Percentiles rank a stretch among this genome's conserved stretches.
Conservation (phyloP, 2,888 invertebrate genomes). For the Diarsia brunnea region DNA sequence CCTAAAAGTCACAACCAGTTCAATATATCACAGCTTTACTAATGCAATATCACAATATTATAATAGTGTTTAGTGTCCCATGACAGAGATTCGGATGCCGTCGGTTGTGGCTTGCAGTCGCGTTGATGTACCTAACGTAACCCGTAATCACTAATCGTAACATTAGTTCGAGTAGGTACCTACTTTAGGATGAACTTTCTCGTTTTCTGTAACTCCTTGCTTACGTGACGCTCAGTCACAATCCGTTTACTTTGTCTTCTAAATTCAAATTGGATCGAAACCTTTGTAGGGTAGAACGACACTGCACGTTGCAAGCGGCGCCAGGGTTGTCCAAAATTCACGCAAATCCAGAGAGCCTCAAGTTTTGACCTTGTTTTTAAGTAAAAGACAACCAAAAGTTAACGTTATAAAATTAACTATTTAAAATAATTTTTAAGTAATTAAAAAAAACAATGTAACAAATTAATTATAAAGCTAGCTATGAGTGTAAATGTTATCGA, state of each 20-base stretch:
- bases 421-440: constrained; percentile 89
- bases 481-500: constrained; percentile 91
- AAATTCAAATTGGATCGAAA: constrained; percentile 46
- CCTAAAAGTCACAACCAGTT: constrained; percentile 89
- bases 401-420: constrained; percentile 90
- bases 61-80: constrained; percentile 75
- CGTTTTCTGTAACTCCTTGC: constrained; percentile 39
- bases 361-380: constrained; percentile 87
- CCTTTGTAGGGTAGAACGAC: constrained; percentile 61
- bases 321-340: constrained; percentile 86
- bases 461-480: constrained; percentile 91
- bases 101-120: constrained; percentile 71
- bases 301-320: constrained; percentile 75
- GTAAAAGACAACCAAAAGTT: constrained; percentile 91
- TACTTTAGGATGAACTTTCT: constrained; percentile 5
- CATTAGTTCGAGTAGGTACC: constrained; percentile 24
- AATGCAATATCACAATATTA: constrained; percentile 87
- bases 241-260: constrained; percentile 31
- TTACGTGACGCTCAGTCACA: constrained; percentile 42
- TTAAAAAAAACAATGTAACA: constrained; percentile 89
- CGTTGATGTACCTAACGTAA: constrained; percentile 48
- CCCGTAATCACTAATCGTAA: constrained; percentile 29
- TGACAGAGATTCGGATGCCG: constrained; percentile 68
- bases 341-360: constrained; percentile 84
- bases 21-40: constrained; percentile 89